Percentiles rank a stretch among this genome's conserved stretches.
phyloP scores from a whole-genome alignment of 2,888 invertebrate species.

The Eupeodes latifasciatus region DNA sequence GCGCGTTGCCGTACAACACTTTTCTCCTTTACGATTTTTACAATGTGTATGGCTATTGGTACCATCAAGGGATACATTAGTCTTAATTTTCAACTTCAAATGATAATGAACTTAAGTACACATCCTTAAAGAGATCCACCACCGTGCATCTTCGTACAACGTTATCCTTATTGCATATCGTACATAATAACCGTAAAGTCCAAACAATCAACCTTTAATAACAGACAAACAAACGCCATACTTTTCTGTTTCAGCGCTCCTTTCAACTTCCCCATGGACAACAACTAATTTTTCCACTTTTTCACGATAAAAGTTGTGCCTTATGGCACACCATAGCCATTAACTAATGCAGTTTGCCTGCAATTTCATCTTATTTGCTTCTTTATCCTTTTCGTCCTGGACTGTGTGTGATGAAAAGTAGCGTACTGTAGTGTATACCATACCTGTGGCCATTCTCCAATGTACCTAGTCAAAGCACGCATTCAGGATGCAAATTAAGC shows the following conservation, averaged over 20 bases:
- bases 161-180: not conserved
- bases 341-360: conserved; percentile 73
- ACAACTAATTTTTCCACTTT: conserved; percentile 60
- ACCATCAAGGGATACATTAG: not conserved
- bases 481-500: conserved; percentile 73
- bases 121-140: conserved; percentile 2
- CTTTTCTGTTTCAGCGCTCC: not conserved
- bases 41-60: too few relatives aligned
- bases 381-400: not conserved
- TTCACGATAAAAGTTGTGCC: conserved; percentile 57
- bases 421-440: not conserved
- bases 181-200: too few relatives aligned
- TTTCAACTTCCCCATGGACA: not conserved
- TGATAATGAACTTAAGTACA: conserved; percentile 22
- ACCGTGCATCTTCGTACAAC: not conserved
- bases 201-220: conserved; percentile 24
- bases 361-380: conserved; percentile 26
- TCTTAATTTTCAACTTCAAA: conserved; percentile 2
- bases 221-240: not conserved
- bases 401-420: too few relatives aligned
- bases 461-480: conserved; percentile 55
- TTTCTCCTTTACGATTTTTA: too few relatives aligned
- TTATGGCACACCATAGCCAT: conserved; percentile 57
- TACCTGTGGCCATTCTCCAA: conserved; percentile 27
- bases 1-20: too few relatives aligned